A percentile compares a stretch with the other conserved stretches of the same genome.
Conservation (phyloP, 2,113 vertebrate species). For the Pachyramphus minor region DNA sequence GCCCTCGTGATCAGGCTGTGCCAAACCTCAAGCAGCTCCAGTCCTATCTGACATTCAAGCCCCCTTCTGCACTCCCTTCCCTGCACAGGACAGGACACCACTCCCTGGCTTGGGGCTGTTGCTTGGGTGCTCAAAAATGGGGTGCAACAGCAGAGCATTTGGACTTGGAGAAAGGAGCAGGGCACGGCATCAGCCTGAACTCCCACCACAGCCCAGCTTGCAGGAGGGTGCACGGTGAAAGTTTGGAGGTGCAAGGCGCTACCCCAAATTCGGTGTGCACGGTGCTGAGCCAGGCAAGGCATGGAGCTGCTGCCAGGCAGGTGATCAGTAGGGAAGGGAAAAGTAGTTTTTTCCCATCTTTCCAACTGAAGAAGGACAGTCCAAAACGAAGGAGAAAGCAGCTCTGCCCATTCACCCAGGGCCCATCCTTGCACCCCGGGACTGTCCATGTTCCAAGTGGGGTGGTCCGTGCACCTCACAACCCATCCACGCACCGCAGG, state of each 20-base stretch:
- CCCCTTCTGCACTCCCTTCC: background rate
- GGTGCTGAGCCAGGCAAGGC: background rate
- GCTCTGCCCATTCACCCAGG: accelerated
- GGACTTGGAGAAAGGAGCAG: background rate
- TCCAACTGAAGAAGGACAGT: background rate
- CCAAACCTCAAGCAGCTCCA: background rate
- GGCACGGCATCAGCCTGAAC: background rate
- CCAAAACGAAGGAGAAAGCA: background rate
- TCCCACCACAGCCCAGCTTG: background rate
- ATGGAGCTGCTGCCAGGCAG: accelerated
- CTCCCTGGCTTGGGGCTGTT: accelerated
- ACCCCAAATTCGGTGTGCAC: accelerated
- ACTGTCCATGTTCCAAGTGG: background rate
- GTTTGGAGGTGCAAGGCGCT: background rate
- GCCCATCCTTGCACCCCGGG: background rate
- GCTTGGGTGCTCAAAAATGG: background rate
- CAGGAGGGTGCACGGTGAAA: background rate
- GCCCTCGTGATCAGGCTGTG: accelerated
- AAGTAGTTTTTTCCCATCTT: background rate
- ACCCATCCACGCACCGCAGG: accelerated
- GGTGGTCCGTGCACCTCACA: background rate
- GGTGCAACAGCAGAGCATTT: background rate
- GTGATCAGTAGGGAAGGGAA: accelerated
- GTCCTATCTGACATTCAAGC: background rate
- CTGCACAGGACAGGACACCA: background rate